A percentile compares a stretch with the other conserved stretches of the same genome.
Conservation (phyloP, 1,140 invertebrate species). For the Bursaphelenchus mucronatus region DNA sequence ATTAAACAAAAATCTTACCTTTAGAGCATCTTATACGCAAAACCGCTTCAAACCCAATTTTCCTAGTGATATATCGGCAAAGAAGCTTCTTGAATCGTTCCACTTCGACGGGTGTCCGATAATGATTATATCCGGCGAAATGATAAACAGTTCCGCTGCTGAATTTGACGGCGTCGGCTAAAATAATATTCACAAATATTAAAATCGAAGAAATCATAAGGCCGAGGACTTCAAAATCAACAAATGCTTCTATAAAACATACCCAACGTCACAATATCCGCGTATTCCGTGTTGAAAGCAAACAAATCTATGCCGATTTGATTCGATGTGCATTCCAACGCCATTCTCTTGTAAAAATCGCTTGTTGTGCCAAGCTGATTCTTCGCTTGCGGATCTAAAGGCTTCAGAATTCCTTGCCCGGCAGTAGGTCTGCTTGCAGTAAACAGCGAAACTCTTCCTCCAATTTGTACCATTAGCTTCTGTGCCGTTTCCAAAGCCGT, state of each 20-base stretch:
- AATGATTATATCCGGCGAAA: conserved; percentile 79
- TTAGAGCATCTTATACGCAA: conserved; percentile 88
- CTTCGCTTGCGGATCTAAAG: conserved; percentile 71
- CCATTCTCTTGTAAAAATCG: conserved; percentile 95
- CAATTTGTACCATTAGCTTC: conserved; percentile 86
- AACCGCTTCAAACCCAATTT: conserved; percentile 97
- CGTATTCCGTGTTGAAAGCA: conserved; percentile 83
- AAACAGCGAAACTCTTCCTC: conserved; percentile 88
- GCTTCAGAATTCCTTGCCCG: conserved; percentile 80
- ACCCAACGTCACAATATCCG: conserved; percentile 87
- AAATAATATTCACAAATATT: conserved; percentile 26
- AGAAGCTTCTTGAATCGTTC: conserved; percentile 75
- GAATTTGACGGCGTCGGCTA: conserved; percentile 74
- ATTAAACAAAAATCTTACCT: conserved; percentile 64
- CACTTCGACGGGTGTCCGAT: conserved; percentile 69
- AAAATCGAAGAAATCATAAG: no score
- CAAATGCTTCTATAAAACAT: conserved; percentile 61
- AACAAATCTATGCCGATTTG: conserved; percentile 95
- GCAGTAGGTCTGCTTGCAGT: conserved; percentile 82
- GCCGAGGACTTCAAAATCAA: no score
- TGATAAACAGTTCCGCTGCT: conserved; percentile 89
- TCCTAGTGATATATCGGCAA: conserved; percentile 83
- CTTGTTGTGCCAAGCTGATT: conserved; percentile 75
- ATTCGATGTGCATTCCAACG: conserved; percentile 88
- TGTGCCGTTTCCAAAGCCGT: conserved; percentile 84